phyloP scores from a whole-genome alignment of 92 coral and sea anemone species.

The Paramuricea clavata region DNA sequence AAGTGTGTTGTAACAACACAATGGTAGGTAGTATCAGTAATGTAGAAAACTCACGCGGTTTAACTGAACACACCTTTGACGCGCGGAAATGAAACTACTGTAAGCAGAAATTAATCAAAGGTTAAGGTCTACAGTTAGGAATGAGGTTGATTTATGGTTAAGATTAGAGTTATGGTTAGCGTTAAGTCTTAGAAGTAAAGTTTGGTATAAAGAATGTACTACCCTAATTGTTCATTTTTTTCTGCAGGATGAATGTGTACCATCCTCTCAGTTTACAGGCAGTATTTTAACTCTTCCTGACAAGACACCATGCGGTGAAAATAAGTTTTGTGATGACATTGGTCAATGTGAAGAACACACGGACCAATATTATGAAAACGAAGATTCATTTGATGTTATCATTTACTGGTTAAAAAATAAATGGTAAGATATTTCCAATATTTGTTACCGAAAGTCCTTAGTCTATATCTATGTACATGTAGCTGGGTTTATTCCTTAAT shows the following conservation, averaged over 20 bases:
- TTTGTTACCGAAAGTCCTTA: background rate
- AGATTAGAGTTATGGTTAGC: background rate
- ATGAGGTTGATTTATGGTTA: too few species aligned
- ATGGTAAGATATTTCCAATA: constrained; percentile 70
- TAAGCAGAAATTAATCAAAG: too few species aligned
- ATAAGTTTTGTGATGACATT: constrained; percentile 76
- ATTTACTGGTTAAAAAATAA: constrained; percentile 70
- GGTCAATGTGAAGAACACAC: constrained; percentile 80
- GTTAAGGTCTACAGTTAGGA: too few species aligned
- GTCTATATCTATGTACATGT: too few species aligned
- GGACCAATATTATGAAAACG: constrained; percentile 52
- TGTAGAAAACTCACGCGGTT: too few species aligned
- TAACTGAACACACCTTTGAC: too few species aligned
- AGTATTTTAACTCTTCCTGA: constrained; percentile 50
- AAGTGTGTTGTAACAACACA: constrained; percentile 81
- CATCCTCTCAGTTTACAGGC: constrained; percentile 66
- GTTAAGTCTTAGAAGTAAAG: too few species aligned
- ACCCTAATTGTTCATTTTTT: too few species aligned
- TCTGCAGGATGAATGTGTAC: constrained; percentile 71
- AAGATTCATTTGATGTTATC: constrained; percentile 71
- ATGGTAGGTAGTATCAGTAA: constrained; percentile 69
- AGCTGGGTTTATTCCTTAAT: background rate
- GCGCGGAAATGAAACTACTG: too few species aligned
- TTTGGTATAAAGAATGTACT: too few species aligned
- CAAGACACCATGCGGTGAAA: constrained; percentile 76